phyloP scores from a whole-genome alignment of 2,888 invertebrate genomes.

The Drosophila prolongata region DNA sequence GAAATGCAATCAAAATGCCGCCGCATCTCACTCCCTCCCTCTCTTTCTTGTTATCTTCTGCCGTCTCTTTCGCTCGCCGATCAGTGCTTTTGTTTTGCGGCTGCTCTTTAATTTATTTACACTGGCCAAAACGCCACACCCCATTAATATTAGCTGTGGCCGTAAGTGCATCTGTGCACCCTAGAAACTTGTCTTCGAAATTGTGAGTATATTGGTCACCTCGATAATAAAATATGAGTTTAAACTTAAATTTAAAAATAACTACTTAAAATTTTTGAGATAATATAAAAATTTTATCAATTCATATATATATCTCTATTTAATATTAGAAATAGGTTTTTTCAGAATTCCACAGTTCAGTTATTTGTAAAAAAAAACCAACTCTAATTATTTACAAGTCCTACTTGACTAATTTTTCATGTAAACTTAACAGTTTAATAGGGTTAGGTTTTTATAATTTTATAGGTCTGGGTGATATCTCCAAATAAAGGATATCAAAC shows the following conservation, averaged over 20 bases:
- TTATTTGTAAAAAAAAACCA: no score
- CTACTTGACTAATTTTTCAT: no score
- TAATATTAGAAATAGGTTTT: no score
- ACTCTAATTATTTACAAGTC: no score
- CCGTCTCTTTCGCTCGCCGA: constrained; percentile 5
- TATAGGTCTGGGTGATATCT: neutral
- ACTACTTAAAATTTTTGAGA: no score
- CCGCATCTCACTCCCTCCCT: constrained; percentile 9
- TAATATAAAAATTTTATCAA: no score
- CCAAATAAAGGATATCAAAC: neutral
- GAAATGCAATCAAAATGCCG: constrained; percentile 75
- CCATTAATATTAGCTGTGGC: constrained; percentile 59
- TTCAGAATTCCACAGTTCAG: no score
- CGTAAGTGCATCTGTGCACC: constrained; percentile 22
- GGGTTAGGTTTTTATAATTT: no score
- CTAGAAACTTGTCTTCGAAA: neutral
- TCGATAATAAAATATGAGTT: neutral
- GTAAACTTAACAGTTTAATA: no score
- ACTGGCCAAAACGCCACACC: constrained; percentile 73
- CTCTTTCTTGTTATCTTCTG: constrained; percentile 1
- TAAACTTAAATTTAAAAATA: neutral
- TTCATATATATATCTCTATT: no score
- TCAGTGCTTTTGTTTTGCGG: constrained; percentile 61
- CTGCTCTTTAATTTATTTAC: constrained; percentile 76
- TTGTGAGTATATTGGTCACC: neutral